Conservation (phyloP, 2,888 invertebrate genomes). For the Seira sanloemensis region DNA sequence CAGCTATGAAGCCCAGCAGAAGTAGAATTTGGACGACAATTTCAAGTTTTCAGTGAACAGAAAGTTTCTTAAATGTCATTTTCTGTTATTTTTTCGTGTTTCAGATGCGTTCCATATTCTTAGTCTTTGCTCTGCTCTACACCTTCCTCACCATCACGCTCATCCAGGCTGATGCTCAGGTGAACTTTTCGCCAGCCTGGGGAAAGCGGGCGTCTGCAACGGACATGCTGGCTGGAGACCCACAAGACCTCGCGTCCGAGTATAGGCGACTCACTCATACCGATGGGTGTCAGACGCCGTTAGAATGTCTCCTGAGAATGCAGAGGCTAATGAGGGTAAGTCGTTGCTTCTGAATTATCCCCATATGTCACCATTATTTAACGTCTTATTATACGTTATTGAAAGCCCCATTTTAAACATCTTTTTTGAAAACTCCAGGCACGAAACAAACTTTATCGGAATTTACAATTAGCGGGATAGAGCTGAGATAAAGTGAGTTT, state of each 20-base stretch:
- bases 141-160: slow-evolving; percentile 55
- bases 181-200: slow-evolving; percentile 81
- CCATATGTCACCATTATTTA: too few species aligned
- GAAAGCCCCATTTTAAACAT: too few species aligned
- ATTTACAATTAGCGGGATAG: too few species aligned
- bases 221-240: slow-evolving; percentile 19
- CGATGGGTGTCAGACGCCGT: slow-evolving; percentile 67
- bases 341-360: too few species aligned
- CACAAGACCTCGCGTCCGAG: slow-evolving; percentile 34
- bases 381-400: too few species aligned
- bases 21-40: too few species aligned
- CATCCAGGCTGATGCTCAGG: slow-evolving; percentile 76
- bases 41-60: too few species aligned
- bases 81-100: slow-evolving; percentile 8
- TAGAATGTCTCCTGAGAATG: slow-evolving; percentile 67
- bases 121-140: slow-evolving; percentile 49
- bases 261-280: slow-evolving; percentile 45
- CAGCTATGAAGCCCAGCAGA: too few species aligned
- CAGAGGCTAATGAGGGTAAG: slow-evolving; percentile 69
- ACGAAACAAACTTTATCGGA: too few species aligned
- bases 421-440: too few species aligned
- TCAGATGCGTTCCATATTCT: slow-evolving; percentile 46
- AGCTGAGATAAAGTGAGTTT: too few species aligned
- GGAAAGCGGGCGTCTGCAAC: slow-evolving; percentile 76
- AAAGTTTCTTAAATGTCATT: too few species aligned